Conservation (phyloP, 2,113 vertebrate genomes). For the Isurus oxyrinchus region DNA sequence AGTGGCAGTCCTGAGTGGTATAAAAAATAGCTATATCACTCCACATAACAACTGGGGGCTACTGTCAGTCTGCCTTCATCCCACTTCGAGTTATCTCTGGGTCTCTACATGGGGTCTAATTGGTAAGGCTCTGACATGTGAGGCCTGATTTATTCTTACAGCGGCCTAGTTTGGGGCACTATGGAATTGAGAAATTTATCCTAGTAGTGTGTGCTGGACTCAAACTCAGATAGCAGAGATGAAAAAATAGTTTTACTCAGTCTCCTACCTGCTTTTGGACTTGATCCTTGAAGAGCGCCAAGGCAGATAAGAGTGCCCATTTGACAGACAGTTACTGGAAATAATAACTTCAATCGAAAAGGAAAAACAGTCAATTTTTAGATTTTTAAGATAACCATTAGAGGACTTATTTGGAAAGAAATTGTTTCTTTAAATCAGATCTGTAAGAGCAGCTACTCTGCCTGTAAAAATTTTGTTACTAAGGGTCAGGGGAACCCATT, state of each 20-base stretch:
- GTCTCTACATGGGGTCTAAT: not conserved
- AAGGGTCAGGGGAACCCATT: not conserved
- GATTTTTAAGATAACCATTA: not conserved
- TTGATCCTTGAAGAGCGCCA: not conserved
- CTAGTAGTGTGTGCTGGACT: not conserved
- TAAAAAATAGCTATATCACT: not conserved
- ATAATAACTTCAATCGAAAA: not conserved
- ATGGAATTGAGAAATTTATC: not conserved
- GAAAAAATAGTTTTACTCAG: not conserved
- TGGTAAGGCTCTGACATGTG: not conserved
- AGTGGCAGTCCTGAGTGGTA: not conserved
- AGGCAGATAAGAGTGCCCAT: not conserved
- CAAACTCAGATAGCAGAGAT: not conserved
- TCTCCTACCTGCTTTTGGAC: not conserved
- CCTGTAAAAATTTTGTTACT: not conserved
- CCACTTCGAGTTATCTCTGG: not conserved
- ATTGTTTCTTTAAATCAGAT: not conserved
- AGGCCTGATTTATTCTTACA: not conserved
- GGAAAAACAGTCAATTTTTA: not conserved
- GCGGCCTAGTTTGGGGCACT: not conserved
- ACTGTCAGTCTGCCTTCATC: not conserved
- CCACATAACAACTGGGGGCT: not conserved
- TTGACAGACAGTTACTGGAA: not conserved
- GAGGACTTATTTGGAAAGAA: not conserved
- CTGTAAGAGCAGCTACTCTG: not conserved